Percentiles rank a stretch among this genome's conserved stretches.
Evolutionary conservation across 2,888 invertebrate species (phyloP).

Genomic region (Hydraecia micacea): DNA sequence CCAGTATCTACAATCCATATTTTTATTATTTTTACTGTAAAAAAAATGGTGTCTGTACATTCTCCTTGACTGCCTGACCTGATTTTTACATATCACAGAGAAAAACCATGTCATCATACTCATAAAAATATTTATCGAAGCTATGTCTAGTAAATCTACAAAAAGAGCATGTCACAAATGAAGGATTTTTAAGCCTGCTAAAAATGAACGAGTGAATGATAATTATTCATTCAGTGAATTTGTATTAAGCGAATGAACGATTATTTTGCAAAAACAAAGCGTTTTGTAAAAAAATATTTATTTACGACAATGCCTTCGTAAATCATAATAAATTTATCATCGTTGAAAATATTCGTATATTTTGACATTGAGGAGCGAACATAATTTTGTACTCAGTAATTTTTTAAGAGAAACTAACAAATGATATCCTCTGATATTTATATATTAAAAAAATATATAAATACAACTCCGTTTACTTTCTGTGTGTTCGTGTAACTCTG

Average conservation of each 20-base stretch:
- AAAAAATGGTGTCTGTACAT: slow-evolving; percentile 26
- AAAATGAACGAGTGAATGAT: slow-evolving; percentile 37
- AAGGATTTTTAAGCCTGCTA: slow-evolving; percentile 7
- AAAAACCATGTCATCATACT: slow-evolving; percentile 42
- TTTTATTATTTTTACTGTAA: slow-evolving; percentile 5
- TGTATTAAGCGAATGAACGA: slow-evolving; percentile 21
- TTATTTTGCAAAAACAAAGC: slow-evolving; percentile 29
- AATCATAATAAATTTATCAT: slow-evolving; percentile 66
- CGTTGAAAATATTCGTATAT: slow-evolving; percentile 65
- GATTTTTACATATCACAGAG: slow-evolving; percentile 63
- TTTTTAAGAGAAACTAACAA: slow-evolving; percentile 59
- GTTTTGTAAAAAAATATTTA: slow-evolving; percentile 38
- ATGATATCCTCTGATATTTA: slow-evolving; percentile 56
- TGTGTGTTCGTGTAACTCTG: slow-evolving; percentile 79
- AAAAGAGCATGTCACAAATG: slow-evolving; percentile 7
- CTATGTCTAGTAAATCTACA: slow-evolving; percentile 9
- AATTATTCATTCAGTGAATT: slow-evolving; percentile 25
- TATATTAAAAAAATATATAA: slow-evolving; percentile 62
- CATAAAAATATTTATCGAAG: slow-evolving; percentile 33
- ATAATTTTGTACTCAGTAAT: slow-evolving; percentile 84
- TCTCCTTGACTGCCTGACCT: slow-evolving; percentile 45
- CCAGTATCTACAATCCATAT: neutral
- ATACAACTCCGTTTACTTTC: slow-evolving; percentile 64
- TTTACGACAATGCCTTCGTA: slow-evolving; percentile 70
- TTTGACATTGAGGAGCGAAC: slow-evolving; percentile 68